Percentiles rank a stretch among this genome's conserved stretches.
These are phyloP conservation scores for Coelopa pilipes DNA, from an alignment of 2,888 invertebrate genomes.

Conservation along the genomic window DNA sequence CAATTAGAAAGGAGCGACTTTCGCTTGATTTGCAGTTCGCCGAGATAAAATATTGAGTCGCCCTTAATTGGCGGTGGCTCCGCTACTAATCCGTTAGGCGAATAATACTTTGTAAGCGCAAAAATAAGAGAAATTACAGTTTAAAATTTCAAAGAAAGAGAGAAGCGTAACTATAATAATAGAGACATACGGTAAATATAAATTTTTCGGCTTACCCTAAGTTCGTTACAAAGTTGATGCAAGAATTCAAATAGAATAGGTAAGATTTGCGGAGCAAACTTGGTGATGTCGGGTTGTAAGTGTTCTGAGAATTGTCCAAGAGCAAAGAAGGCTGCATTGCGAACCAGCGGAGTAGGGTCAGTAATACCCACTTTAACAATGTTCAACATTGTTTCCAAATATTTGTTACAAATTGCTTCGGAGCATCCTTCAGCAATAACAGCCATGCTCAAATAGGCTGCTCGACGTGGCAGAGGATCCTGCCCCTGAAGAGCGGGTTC, in stretches of 20 bases:
- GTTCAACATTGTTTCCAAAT: constrained; percentile 75
- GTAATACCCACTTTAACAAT: constrained; percentile 78
- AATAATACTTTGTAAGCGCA: constrained; percentile 36
- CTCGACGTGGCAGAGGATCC: constrained; percentile 75
- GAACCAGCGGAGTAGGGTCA: constrained; percentile 73
- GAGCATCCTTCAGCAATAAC: constrained; percentile 83
- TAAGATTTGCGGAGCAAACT: constrained; percentile 76
- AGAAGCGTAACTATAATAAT: constrained; percentile 17
- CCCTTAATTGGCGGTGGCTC: constrained; percentile 50
- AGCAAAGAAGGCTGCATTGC: constrained; percentile 82
- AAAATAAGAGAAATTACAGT: constrained; percentile 33
- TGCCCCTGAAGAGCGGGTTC: constrained; percentile 74
- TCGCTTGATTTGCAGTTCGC: constrained; percentile 62
- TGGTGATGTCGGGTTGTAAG: constrained; percentile 82
- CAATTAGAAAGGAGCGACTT: constrained; percentile 62
- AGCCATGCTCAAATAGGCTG: constrained; percentile 78
- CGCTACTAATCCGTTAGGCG: constrained; percentile 33
- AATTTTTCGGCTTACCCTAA: constrained; percentile 63
- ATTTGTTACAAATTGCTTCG: constrained; percentile 78
- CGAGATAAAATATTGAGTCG: constrained; percentile 60
- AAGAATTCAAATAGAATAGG: constrained; percentile 80
- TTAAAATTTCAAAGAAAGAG: constrained; percentile 33
- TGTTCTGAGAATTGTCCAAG: constrained; percentile 84
- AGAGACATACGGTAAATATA: constrained; percentile 6
- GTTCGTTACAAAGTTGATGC: constrained; percentile 71